Evolutionary conservation across 2,888 invertebrate genomes (phyloP), one percentile per base, ranked within the genome.

Genomic region (Eulithis testata): DNA sequence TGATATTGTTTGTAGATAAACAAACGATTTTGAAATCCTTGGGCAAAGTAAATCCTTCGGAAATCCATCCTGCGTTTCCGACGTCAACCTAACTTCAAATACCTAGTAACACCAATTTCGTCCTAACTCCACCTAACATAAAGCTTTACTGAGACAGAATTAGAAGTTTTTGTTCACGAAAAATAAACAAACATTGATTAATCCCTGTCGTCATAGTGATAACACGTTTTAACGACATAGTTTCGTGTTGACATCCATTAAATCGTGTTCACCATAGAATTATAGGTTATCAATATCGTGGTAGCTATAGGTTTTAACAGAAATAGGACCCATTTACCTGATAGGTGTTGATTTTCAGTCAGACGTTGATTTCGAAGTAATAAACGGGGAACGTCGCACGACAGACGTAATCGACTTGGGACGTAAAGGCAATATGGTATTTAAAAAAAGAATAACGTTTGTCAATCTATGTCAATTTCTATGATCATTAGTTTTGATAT

Each of bases 1-100:
- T 76, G 72, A 81, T 78, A 82, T 82, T 81, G 79, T 79, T 80
- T 77, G 70, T 74, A 74, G 80, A 81, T 82, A 78, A 77, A 76
- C 74, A 72, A 72, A 60, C 54, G 60, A 66, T 65, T 68, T 68
- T 65, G 36, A 54, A 64, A 69, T 71, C 66, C 69, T 66, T 58
- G 49, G 68, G 59, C 66, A 54, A 67, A 63, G 60, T 21, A 53
- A 63, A 60, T 60, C 55, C 52, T 55, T 60, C 43, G 7, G 11
- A 53, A 37, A 47, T 11, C 37, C 44, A 60, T 49, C 31, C 44
- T 55, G 31, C 14, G 53, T 51, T 43, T 50, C 49, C 47, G 47
- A 36, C 14, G 36, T n/a, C 49, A 14, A 56, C 56, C 27, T 51
- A 54, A 47, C 49, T 47, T 60, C 12, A 11, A 56, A 49, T 43